Percentiles rank a stretch among this genome's conserved stretches.
Conservation (phyloP, 2,888 invertebrate genomes). For the Branchipolynoe longqiensis region DNA sequence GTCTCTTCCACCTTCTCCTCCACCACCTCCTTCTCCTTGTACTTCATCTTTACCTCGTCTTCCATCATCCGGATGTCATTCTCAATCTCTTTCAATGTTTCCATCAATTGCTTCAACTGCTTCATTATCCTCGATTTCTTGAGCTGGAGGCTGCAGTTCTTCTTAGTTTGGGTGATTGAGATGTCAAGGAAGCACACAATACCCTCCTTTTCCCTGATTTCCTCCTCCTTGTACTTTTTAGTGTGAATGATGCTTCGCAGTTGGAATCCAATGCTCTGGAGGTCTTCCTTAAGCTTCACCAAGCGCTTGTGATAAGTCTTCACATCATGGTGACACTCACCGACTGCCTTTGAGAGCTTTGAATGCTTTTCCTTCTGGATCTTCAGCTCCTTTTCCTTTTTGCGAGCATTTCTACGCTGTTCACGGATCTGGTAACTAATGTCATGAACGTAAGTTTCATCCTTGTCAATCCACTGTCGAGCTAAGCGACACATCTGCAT, state of each 20-base stretch:
- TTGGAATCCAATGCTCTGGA: conserved; percentile 74
- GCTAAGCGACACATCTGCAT: conserved; percentile 72
- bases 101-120: conserved; percentile 76
- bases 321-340: conserved; percentile 74
- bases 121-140: conserved; percentile 75
- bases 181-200: conserved; percentile 80
- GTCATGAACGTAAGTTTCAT: conserved; percentile 78
- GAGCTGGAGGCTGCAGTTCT: conserved; percentile 78
- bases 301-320: conserved; percentile 77
- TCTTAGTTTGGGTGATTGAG: conserved; percentile 78
- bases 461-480: conserved; percentile 76
- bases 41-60: conserved; percentile 73
- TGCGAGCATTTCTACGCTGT: conserved; percentile 72
- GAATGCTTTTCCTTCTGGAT: conserved; percentile 75
- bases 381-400: conserved; percentile 73
- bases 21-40: conserved; percentile 73
- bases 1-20: conserved; percentile 73
- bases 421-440: conserved; percentile 77
- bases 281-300: conserved; percentile 74
- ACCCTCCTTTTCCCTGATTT: conserved; percentile 78
- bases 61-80: conserved; percentile 74
- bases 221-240: conserved; percentile 72
- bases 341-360: conserved; percentile 74
- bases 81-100: conserved; percentile 73
- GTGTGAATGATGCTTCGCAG: conserved; percentile 71